These are phyloP conservation scores for Apocheima hispidaria DNA, from an alignment of 2,888 invertebrate species.

Conservation along the genomic window DNA sequence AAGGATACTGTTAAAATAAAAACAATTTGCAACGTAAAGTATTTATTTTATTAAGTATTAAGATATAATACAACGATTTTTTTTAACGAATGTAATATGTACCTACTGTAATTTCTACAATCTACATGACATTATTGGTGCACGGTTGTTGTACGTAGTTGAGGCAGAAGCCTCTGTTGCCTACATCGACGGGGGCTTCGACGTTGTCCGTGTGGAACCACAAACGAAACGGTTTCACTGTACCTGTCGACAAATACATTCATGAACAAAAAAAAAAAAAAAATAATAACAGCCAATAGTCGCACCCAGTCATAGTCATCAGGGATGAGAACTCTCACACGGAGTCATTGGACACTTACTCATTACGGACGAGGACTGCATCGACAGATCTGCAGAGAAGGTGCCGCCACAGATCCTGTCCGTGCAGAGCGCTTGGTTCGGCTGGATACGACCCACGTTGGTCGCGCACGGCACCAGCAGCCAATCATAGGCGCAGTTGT, in stretches of 20 bases:
- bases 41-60: no score
- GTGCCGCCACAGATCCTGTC: conserved; percentile 94
- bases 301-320: not conserved
- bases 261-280: no score
- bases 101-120: not conserved
- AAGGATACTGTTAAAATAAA: no score
- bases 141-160: conserved; percentile 95
- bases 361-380: conserved; percentile 88
- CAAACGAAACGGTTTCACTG: conserved; percentile 92
- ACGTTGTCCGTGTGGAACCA: conserved; percentile 92
- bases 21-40: no score
- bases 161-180: conserved; percentile 93
- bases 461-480: conserved; percentile 92
- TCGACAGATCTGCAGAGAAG: conserved; percentile 90
- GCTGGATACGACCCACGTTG: conserved; percentile 87
- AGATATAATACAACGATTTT: no score
- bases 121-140: conserved; percentile 85
- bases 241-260: conserved; percentile 84
- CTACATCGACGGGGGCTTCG: conserved; percentile 91
- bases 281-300: not conserved
- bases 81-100: no score
- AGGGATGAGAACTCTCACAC: not conserved
- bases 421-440: conserved; percentile 88
- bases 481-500: conserved; percentile 92
- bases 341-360: conserved; percentile 84